phyloP scores from a whole-genome alignment of 2,113 vertebrate species.

The Lepus americanus region DNA sequence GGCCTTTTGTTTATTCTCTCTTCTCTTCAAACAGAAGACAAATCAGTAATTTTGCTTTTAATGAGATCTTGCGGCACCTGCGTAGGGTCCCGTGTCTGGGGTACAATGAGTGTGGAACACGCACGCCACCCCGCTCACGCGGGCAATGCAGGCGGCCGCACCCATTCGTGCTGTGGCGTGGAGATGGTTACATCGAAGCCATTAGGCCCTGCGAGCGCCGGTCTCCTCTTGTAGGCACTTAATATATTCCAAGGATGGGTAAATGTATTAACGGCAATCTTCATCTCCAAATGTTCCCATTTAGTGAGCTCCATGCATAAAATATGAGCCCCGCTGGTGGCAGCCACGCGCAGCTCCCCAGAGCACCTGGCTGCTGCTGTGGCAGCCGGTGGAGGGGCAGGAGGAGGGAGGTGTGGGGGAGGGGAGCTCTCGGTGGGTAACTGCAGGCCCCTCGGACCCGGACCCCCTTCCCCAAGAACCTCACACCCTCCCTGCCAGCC shows the following conservation, averaged over 20 bases:
- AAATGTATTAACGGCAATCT: constrained; percentile 72
- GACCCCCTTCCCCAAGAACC: neutral
- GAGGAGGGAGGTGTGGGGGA: neutral
- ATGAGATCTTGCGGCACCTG: constrained; percentile 27
- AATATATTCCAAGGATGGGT: constrained; percentile 78
- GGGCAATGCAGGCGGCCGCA: rapidly evolving
- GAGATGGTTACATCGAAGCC: constrained; percentile 51
- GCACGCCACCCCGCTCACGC: neutral
- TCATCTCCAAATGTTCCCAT: constrained; percentile 76
- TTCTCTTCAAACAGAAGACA: constrained; percentile 63
- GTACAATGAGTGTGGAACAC: neutral
- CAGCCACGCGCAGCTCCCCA: neutral
- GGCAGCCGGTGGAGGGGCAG: neutral
- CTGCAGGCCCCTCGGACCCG: too few species aligned
- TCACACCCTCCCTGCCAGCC: neutral
- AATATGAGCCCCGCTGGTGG: constrained; percentile 62
- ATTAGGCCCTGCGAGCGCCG: constrained; percentile 61
- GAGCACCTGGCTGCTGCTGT: neutral
- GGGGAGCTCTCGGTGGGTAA: rapidly evolving
- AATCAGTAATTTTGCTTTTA: constrained; percentile 78
- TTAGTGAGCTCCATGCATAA: constrained; percentile 78
- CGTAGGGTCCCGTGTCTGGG: neutral
- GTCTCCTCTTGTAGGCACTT: constrained; percentile 25
- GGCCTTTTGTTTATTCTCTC: constrained; percentile 59
- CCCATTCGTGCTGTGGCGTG: constrained; percentile 12